phyloP scores from a whole-genome alignment of 2,888 invertebrate species.

The Linnaemya vulpina region DNA sequence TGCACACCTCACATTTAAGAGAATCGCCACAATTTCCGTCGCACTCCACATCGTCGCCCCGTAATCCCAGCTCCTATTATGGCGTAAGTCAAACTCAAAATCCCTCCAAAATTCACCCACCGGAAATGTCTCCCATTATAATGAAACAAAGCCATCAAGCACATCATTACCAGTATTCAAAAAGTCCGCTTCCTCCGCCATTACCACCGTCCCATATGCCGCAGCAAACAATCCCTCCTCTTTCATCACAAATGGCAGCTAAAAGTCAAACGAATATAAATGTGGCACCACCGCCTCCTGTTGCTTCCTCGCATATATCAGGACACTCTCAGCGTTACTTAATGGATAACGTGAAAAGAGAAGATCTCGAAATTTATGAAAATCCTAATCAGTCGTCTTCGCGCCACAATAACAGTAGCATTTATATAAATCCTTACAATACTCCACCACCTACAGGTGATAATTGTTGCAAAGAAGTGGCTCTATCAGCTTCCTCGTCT shows the following conservation, averaged over 20 bases:
- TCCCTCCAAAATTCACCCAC: conserved; percentile 65
- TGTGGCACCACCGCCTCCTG: conserved; percentile 45
- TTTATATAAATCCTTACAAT: conserved; percentile 79
- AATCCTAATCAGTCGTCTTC: conserved; percentile 50
- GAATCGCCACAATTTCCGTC: conserved; percentile 60
- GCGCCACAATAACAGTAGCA: conserved; percentile 70
- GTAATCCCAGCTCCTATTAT: conserved; percentile 68
- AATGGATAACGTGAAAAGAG: conserved; percentile 69
- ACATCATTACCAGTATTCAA: conserved; percentile 74
- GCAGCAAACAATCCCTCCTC: conserved; percentile 57
- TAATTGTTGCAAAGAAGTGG: conserved; percentile 71
- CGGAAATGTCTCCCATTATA: conserved; percentile 73
- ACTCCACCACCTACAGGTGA: conserved; percentile 72
- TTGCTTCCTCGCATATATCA: conserved; percentile 4
- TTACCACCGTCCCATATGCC: conserved; percentile 65
- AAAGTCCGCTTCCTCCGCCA: conserved; percentile 71
- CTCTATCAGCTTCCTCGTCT: conserved; percentile 69
- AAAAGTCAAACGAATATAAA: conserved; percentile 46
- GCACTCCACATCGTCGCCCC: conserved; percentile 36
- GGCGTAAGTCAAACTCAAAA: conserved; percentile 51
- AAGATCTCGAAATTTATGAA: conserved; percentile 69
- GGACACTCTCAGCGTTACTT: conserved; percentile 57
- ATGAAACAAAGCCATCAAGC: conserved; percentile 69
- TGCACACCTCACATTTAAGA: conserved; percentile 57
- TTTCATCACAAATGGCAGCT: conserved; percentile 61